Conservation (phyloP, 2,797 vertebrate species). For the Manis pentadactyla region DNA sequence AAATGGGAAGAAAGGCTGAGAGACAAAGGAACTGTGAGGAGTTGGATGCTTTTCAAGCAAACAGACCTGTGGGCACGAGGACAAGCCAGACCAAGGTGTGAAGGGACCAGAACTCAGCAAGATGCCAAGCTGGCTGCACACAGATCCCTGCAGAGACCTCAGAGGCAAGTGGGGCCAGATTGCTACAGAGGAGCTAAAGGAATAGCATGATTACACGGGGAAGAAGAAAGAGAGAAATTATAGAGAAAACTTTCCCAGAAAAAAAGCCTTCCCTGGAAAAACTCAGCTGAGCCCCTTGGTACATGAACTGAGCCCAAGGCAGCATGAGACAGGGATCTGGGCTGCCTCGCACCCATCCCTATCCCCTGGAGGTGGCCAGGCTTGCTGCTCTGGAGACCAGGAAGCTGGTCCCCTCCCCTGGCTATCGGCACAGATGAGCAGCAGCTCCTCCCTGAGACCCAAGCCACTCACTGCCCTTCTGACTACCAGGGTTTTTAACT, state of each 20-base stretch:
- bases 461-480: background rate
- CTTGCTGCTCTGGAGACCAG: background rate
- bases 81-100: conserved; percentile 75
- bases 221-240: background rate
- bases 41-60: conserved; percentile 76
- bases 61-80: conserved; percentile 77
- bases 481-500: background rate
- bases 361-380: background rate
- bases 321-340: background rate
- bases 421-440: background rate
- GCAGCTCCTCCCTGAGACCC: background rate
- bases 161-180: conserved; percentile 76
- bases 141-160: conserved; percentile 70
- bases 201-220: conserved; percentile 49
- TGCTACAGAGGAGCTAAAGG: conserved; percentile 69
- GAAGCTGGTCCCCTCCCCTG: background rate
- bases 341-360: background rate
- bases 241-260: conserved; percentile 25
- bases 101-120: conserved; percentile 70
- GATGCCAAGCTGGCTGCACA: conserved; percentile 77
- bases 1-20: conserved; percentile 22
- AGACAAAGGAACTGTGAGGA: conserved; percentile 68
- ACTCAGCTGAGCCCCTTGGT: conserved; percentile 21
- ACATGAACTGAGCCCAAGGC: background rate
- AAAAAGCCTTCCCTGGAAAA: background rate